A percentile compares a stretch with the other conserved stretches of the same genome.
These are phyloP conservation scores for Habrosyne pyritoides DNA, from an alignment of 2,888 invertebrate species.

Conservation along the genomic window DNA sequence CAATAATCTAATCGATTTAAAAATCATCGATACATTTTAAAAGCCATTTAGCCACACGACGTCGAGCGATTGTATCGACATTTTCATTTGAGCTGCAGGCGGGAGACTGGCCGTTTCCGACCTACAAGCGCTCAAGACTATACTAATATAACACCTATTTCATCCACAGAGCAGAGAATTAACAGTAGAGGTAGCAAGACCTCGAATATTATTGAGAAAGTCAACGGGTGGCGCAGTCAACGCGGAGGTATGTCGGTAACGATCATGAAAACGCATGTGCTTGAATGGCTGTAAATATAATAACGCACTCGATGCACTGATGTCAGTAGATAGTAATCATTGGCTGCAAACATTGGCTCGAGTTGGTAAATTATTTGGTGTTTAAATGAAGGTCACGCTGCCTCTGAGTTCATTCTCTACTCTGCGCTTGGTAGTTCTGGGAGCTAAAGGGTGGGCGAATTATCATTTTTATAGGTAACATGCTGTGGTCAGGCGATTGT, in stretches of 20 bases:
- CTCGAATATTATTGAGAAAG: conserved; percentile 66
- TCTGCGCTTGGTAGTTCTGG: conserved; percentile 44
- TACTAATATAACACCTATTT: conserved; percentile 51
- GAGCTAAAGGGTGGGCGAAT: conserved; percentile 39
- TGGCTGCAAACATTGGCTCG: background rate
- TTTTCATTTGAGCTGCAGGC: conserved; percentile 3
- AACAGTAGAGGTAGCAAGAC: conserved; percentile 78
- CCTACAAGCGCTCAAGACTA: conserved; percentile 7
- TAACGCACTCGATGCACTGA: conserved; percentile 16
- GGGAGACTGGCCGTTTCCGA: conserved; percentile 18
- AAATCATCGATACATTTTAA: background rate
- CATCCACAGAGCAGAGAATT: conserved; percentile 81
- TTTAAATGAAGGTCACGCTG: conserved; percentile 21
- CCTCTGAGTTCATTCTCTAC: conserved; percentile 50
- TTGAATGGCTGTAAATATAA: conserved; percentile 44
- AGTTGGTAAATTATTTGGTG: background rate
- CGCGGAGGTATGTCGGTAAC: conserved; percentile 74
- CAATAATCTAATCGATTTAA: background rate
- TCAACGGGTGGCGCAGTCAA: conserved; percentile 80
- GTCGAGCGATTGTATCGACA: conserved; percentile 8
- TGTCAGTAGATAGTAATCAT: background rate
- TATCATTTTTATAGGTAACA: conserved; percentile 45
- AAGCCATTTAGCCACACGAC: conserved; percentile 18
- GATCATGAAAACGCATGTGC: conserved; percentile 47
- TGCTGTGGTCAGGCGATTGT: conserved; percentile 34